Base-by-base conservation (phyloP, 2,113 vertebrate genomes). In the Macquaria australasica region DNA sequence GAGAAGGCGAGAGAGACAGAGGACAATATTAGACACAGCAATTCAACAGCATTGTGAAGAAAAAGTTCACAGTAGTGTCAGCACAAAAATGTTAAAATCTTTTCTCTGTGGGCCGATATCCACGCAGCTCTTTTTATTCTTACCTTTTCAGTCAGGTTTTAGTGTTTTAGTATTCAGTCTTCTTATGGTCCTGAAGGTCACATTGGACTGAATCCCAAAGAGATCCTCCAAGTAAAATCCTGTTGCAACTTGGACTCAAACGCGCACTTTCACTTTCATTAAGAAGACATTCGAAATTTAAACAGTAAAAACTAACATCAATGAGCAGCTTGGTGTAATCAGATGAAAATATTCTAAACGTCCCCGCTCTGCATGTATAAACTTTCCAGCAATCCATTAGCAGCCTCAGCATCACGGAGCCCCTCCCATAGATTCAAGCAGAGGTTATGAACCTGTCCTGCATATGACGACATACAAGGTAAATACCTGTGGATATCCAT, bases 361-460 rank as follows among this genome's bases (percentile, higher is more conserved):
- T 75, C 68, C 25, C 12, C 28, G 18, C n/a, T 80, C 62, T 58
- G 71, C 68, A 37, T 23, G 3, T 37, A 73, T 34, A 3, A 91
- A 88, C 79, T 77, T 87, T 70, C 59, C 64, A 74, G 70, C 67
- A 68, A 81, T 89, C 85, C 86, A 87, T 80, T 77, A 85, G 80
- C 78, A 75, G 83, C 87, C 39, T 63, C 78, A 59, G 73, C 74
- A 82, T 75, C 77, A 43, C n/a, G 3, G 60, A 81, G 91, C 88
- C 80, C 93, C 92, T 85, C 91, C 93, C 89, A 88, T 39, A 48
- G 53, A 79, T 74, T 37, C 39, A 62, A 75, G 72, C 34, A 37
- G 71, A 81, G 88, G 89, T 95, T 73, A 81, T 67, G 53, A 90
- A 85, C 90, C 51, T 37, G 5, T 51, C 64, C 43, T 12, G n/a